Conservation (phyloP, 2,113 vertebrate genomes). For the Coregonus clupeaformis region DNA sequence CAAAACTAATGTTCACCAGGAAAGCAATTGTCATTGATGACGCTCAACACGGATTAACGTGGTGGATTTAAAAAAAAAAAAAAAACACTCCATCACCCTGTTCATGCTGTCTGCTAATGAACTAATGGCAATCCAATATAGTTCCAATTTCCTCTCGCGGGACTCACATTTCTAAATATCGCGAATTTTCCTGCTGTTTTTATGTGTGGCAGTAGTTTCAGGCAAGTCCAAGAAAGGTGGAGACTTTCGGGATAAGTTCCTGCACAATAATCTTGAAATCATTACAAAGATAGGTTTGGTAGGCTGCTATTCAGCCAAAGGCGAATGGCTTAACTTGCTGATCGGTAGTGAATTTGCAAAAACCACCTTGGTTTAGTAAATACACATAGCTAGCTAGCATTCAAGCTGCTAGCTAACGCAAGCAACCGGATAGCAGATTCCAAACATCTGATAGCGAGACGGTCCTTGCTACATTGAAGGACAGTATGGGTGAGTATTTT, state of each 20-base stretch:
- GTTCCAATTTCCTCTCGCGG: slow-evolving; percentile 59
- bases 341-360: slow-evolving; percentile 11
- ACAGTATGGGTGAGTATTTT: slow-evolving; percentile 77
- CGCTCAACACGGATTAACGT: no score
- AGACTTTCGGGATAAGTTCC: slow-evolving; percentile 79
- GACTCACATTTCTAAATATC: slow-evolving; percentile 56
- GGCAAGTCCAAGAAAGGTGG: slow-evolving; percentile 77
- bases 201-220: slow-evolving; percentile 53
- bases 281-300: slow-evolving; percentile 11
- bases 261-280: slow-evolving; percentile 61
- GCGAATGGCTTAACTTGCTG: slow-evolving; percentile 59
- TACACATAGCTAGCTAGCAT: slow-evolving; percentile 32
- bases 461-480: slow-evolving; percentile 38
- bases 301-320: slow-evolving; percentile 21
- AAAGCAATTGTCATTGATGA: no score
- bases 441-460: slow-evolving; percentile 51
- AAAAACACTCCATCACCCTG: neutral
- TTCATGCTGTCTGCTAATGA: slow-evolving; percentile 30
- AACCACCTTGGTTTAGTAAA: neutral
- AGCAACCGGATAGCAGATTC: slow-evolving; percentile 51
- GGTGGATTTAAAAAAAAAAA: no score
- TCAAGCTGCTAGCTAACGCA: slow-evolving; percentile 53
- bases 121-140: slow-evolving; percentile 20
- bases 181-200: slow-evolving; percentile 57
- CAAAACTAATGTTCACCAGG: no score